Percentiles rank a stretch among this genome's conserved stretches.
Evolutionary conservation across 1,140 invertebrate genomes (phyloP).

Genomic region (Papilio helenus): DNA sequence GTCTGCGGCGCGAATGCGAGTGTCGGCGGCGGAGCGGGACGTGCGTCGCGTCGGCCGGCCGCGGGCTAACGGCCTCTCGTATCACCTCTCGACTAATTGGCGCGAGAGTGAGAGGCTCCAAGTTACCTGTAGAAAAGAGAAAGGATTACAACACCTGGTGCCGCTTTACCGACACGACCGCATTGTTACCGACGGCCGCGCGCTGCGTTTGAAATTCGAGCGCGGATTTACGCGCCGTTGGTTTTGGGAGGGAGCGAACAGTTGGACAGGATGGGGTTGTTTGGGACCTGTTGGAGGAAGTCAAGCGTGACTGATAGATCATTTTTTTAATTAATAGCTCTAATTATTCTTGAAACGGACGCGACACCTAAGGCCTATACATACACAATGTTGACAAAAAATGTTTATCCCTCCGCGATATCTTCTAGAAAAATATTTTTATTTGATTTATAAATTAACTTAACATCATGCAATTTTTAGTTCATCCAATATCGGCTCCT

Average conservation of each 20-base stretch:
- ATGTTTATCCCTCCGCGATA: not conserved
- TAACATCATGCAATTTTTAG: no score
- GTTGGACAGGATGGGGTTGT: constrained; percentile 57
- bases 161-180: constrained; percentile 61
- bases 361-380: not conserved
- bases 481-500: no score
- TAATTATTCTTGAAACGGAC: not conserved
- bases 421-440: not conserved
- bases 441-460: not conserved
- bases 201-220: constrained; percentile 60
- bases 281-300: constrained; percentile 45
- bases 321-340: not conserved
- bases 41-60: constrained; percentile 56
- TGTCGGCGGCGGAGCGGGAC: constrained; percentile 47
- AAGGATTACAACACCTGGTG: constrained; percentile 64
- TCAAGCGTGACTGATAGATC: constrained; percentile 38
- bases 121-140: constrained; percentile 68
- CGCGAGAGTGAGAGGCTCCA: constrained; percentile 66
- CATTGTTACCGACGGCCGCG: constrained; percentile 47
- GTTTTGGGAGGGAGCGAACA: constrained; percentile 50
- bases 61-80: constrained; percentile 75
- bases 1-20: constrained; percentile 46
- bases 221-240: constrained; percentile 72
- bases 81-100: constrained; percentile 63
- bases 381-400: not conserved